Evolutionary conservation across 2,113 vertebrate genomes (phyloP), one percentile per base, ranked within the genome.

Genomic region (Nettapus auritus): DNA sequence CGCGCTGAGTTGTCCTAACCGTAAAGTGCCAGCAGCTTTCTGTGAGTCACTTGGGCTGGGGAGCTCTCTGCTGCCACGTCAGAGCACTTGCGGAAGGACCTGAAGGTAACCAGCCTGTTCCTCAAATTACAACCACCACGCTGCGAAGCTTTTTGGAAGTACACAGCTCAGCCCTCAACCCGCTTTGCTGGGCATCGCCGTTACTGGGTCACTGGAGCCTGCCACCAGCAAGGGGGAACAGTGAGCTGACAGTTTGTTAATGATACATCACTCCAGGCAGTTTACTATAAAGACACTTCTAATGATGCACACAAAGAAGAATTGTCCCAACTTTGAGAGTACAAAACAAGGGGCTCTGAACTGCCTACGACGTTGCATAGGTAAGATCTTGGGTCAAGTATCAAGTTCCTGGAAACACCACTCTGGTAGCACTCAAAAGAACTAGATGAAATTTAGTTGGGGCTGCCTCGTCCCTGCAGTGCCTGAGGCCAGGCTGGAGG

Each of bases 171-270:
- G 34, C 60, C 78, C 50, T 73, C n/a, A 62, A 5, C 2, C 59
- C 0, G 0, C 26, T 40, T 29, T 62, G 31, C 36, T 48, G 53
- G 52, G 16, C 15, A 50, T 8, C 0, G 0, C 50, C 44, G 36
- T 71, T 56, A 11, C 5, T 55, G 53, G 46, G 52, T 52, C 74
- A 22, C 11, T 1, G 7, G 11, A 20, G 33, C n/a, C 66, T 69
- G 78, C 57, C 73, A 31, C 4, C 71, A 88, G 76, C 60, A 18
- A 40, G 40, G 40, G 40, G 40, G 40, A 40, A 40, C 40, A 40
- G 40, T 17, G 25, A 60, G 42, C 18, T 36, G 42, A 29, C 19
- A 28, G 57, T 34, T 36, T 22, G n/a, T 22, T 22, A 36, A 48
- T 8, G 5, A 28, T 29, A 36, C 16, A 19, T 22, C 29, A 29